phyloP scores from a whole-genome alignment of 2,888 invertebrate species.

The Drosophila putrida region DNA sequence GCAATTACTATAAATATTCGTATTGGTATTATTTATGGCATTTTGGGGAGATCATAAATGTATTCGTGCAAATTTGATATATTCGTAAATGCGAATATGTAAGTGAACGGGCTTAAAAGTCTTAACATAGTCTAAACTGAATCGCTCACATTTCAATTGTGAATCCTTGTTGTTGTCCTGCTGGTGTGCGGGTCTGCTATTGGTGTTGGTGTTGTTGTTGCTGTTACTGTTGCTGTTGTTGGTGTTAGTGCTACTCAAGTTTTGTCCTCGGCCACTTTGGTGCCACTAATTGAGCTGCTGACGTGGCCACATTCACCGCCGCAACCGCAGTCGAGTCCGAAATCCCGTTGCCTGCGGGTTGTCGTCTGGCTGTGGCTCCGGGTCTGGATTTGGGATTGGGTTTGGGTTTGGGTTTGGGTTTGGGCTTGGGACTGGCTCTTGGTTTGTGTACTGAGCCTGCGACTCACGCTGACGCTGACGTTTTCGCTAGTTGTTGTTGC shows the following conservation, averaged over 20 bases:
- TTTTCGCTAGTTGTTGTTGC: slow-evolving; percentile 14
- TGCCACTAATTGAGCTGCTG: slow-evolving; percentile 76
- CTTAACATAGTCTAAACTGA: slow-evolving; percentile 51
- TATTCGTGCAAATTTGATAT: slow-evolving; percentile 13
- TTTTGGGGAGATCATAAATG: slow-evolving; percentile 24
- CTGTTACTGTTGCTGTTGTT: slow-evolving; percentile 5
- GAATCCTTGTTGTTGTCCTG: slow-evolving; percentile 15
- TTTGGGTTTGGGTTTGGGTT: slow-evolving; percentile 1
- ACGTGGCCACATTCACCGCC: slow-evolving; percentile 34
- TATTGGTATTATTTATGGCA: slow-evolving; percentile 21
- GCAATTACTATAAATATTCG: slow-evolving; percentile 26
- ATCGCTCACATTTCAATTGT: slow-evolving; percentile 38
- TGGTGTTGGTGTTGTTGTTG: background rate
- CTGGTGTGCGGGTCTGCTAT: slow-evolving; percentile 14
- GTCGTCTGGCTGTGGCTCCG: slow-evolving; percentile 24
- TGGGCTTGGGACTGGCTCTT: background rate
- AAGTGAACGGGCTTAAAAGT: slow-evolving; percentile 40
- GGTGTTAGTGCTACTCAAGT: slow-evolving; percentile 51
- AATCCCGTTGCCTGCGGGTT: slow-evolving; percentile 43
- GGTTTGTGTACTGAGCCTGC: slow-evolving; percentile 34
- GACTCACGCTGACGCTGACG: slow-evolving; percentile 43
- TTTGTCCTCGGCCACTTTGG: slow-evolving; percentile 76
- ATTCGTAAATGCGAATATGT: slow-evolving; percentile 16
- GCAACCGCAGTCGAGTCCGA: slow-evolving; percentile 24
- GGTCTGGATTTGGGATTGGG: slow-evolving; percentile 13